Conservation (phyloP, 2,797 vertebrate species). For the Cottoperca gobio region DNA sequence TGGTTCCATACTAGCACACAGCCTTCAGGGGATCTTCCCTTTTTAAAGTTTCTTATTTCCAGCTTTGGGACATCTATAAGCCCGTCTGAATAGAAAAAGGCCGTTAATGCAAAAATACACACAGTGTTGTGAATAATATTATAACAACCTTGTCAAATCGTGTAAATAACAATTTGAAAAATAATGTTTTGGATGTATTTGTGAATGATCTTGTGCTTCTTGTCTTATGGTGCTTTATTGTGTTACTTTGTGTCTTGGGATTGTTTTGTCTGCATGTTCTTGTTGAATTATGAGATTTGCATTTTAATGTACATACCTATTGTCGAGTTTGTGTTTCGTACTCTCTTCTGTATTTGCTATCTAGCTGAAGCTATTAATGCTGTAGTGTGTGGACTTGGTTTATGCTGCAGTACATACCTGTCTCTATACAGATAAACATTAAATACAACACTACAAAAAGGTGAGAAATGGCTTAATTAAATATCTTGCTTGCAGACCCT, state of each 20-base stretch:
- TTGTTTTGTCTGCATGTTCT: too few species aligned
- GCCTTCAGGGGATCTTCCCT: neutral
- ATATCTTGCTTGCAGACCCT: neutral
- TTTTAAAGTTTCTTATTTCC: constrained; percentile 13
- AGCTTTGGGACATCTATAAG: neutral
- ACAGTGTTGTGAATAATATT: neutral
- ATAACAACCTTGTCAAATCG: neutral
- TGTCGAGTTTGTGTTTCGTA: too few species aligned
- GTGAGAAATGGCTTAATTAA: constrained; percentile 10
- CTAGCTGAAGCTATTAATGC: too few species aligned
- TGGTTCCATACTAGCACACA: neutral
- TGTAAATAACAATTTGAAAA: neutral
- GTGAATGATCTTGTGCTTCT: too few species aligned
- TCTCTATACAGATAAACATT: too few species aligned
- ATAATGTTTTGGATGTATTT: neutral
- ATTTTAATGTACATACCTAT: too few species aligned
- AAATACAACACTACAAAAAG: neutral
- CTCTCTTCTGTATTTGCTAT: too few species aligned
- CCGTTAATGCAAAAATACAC: neutral
- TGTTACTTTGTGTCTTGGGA: too few species aligned
- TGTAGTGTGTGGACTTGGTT: too few species aligned
- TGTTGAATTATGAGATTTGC: too few species aligned
- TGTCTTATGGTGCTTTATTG: too few species aligned
- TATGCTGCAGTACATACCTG: too few species aligned
- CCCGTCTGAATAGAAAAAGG: constrained; percentile 5